Evolutionary conservation across 2,888 invertebrate genomes (phyloP).

Genomic region (Itoplectis maculator): DNA sequence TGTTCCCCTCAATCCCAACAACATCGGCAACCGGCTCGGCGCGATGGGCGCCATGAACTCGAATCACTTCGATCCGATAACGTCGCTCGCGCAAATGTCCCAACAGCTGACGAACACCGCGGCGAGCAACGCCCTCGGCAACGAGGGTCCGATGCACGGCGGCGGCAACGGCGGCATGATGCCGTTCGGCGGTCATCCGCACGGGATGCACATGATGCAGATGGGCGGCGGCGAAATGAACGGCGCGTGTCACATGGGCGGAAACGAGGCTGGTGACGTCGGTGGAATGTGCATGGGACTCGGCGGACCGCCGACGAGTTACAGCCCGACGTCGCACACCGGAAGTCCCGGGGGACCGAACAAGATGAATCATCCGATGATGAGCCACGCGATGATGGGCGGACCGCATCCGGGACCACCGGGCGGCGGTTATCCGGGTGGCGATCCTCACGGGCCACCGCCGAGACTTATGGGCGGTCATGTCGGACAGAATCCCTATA

Average conservation of each 20-base stretch:
- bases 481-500: conserved; percentile 86
- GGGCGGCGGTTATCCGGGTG: conserved; percentile 69
- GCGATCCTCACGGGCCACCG: conserved; percentile 86
- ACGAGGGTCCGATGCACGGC: conserved; percentile 84
- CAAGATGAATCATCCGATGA: conserved; percentile 81
- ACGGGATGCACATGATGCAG: conserved; percentile 83
- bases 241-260: conserved; percentile 82
- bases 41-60: conserved; percentile 83
- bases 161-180: conserved; percentile 85
- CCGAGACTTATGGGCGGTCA: conserved; percentile 81
- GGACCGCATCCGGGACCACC: conserved; percentile 71
- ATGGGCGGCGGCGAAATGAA: conserved; percentile 83
- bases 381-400: conserved; percentile 82
- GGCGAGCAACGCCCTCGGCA: conserved; percentile 87
- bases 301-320: conserved; percentile 81
- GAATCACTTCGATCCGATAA: conserved; percentile 95
- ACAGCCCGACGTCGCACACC: conserved; percentile 82
- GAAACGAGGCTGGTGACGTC: conserved; percentile 80
- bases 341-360: conserved; percentile 81
- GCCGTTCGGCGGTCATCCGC: conserved; percentile 86
- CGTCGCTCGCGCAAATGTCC: conserved; percentile 97
- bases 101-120: conserved; percentile 94
- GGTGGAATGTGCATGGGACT: conserved; percentile 80
- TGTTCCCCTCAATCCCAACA: conserved; percentile 89
- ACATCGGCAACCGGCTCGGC: conserved; percentile 84